Percentiles rank a stretch among this genome's conserved stretches.
Conservation (phyloP, 2,797 vertebrate genomes). For the Melanotaenia parkinsoni region DNA sequence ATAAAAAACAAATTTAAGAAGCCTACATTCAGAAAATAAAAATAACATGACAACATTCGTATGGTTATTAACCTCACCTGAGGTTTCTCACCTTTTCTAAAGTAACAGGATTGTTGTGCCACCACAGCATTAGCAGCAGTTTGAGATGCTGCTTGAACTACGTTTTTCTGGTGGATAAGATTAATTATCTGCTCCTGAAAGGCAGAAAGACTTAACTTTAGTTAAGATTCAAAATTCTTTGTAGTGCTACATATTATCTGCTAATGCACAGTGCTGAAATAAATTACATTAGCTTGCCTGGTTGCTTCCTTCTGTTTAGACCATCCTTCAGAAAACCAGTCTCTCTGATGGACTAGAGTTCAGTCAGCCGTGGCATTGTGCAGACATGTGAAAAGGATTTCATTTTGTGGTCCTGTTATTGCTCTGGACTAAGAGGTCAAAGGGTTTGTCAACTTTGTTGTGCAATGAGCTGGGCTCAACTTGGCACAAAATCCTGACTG, state of each 20-base stretch:
- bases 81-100: background rate
- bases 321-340: background rate
- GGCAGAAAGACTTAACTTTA: background rate
- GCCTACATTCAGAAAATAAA: background rate
- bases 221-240: background rate
- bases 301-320: background rate
- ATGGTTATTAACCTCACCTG: background rate
- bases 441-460: conserved; percentile 1
- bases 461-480: background rate
- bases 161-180: background rate
- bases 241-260: background rate
- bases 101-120: background rate
- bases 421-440: background rate
- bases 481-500: background rate
- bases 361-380: conserved; percentile 8
- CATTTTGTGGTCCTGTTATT: background rate
- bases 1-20: background rate
- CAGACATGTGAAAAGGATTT: conserved; percentile 15
- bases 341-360: background rate
- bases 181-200: background rate
- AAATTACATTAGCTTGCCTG: conserved; percentile 12
- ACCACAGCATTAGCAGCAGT: background rate
- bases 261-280: conserved; percentile 5
- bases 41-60: background rate
- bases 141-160: background rate